phyloP scores from a whole-genome alignment of 1,140 invertebrate genomes.

The Aphaenogaster floridana region DNA sequence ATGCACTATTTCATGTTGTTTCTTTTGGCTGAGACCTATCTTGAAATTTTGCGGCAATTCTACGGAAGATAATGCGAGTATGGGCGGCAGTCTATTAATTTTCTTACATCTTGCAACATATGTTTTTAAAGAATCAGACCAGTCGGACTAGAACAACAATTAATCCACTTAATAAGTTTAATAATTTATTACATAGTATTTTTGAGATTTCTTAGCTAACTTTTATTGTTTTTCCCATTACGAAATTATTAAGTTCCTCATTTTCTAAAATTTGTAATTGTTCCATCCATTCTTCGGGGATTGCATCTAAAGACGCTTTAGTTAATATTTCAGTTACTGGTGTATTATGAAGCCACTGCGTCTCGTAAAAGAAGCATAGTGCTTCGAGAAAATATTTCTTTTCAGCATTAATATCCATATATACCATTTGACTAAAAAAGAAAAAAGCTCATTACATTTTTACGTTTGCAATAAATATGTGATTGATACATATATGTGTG shows the following conservation, averaged over 20 bases:
- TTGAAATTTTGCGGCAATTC: constrained; percentile 79
- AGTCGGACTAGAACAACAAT: constrained; percentile 80
- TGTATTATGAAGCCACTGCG: constrained; percentile 90
- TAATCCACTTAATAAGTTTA: constrained; percentile 28
- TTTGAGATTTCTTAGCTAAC: constrained; percentile 65
- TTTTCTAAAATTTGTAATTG: constrained; percentile 84
- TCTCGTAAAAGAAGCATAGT: constrained; percentile 88
- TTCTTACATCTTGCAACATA: constrained; percentile 83
- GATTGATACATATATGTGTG: neutral
- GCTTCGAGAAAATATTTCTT: constrained; percentile 88
- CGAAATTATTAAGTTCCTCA: constrained; percentile 86
- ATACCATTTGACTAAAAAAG: constrained; percentile 36
- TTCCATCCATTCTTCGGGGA: constrained; percentile 87
- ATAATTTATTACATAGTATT: constrained; percentile 32
- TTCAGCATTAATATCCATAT: constrained; percentile 16
- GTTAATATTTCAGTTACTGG: constrained; percentile 90
- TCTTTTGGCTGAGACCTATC: constrained; percentile 88
- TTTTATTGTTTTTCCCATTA: constrained; percentile 76
- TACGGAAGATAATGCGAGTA: constrained; percentile 43
- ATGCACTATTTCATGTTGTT: constrained; percentile 90
- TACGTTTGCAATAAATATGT: neutral
- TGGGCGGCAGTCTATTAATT: constrained; percentile 76
- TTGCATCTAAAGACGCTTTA: constrained; percentile 86
- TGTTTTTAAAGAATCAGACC: constrained; percentile 83
- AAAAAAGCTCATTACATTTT: constrained; percentile 4